Evolutionary conservation across 2,797 vertebrate species (phyloP).

Genomic region (Strix occidentalis): DNA sequence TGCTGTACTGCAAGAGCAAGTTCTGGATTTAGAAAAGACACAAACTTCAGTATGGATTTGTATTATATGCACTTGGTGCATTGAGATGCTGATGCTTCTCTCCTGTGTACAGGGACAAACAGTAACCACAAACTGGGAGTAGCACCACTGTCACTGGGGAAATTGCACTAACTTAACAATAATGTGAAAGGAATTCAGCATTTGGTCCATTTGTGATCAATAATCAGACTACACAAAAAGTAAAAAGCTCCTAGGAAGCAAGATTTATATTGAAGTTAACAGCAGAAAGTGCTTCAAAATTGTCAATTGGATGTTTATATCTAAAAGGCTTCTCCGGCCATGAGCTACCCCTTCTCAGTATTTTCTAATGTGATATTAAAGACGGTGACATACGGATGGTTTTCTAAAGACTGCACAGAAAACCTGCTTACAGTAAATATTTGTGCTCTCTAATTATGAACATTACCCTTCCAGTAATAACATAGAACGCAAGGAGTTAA

Average conservation of each 20-base stretch:
- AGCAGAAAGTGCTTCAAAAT: background rate
- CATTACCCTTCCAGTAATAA: background rate
- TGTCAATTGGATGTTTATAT: background rate
- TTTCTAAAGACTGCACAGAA: background rate
- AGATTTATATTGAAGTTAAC: background rate
- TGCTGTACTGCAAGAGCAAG: background rate
- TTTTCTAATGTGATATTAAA: background rate
- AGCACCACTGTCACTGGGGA: background rate
- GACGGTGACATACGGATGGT: background rate
- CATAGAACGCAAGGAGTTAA: background rate
- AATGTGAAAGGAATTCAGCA: background rate
- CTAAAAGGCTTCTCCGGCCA: background rate
- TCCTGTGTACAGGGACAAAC: background rate
- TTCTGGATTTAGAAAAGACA: background rate
- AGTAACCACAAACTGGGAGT: background rate
- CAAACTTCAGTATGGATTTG: background rate
- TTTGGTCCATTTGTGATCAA: background rate
- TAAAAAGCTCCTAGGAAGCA: background rate
- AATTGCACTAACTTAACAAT: background rate
- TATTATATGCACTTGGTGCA: background rate
- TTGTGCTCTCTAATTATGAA: conserved; percentile 1
- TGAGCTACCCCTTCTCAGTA: background rate
- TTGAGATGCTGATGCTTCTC: background rate
- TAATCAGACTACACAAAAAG: background rate
- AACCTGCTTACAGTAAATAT: conserved; percentile 24